Evolutionary conservation across 23 tunicate genomes (phyloP), one percentile per base, ranked within the genome.

Genomic region (Diplosoma virens): DNA sequence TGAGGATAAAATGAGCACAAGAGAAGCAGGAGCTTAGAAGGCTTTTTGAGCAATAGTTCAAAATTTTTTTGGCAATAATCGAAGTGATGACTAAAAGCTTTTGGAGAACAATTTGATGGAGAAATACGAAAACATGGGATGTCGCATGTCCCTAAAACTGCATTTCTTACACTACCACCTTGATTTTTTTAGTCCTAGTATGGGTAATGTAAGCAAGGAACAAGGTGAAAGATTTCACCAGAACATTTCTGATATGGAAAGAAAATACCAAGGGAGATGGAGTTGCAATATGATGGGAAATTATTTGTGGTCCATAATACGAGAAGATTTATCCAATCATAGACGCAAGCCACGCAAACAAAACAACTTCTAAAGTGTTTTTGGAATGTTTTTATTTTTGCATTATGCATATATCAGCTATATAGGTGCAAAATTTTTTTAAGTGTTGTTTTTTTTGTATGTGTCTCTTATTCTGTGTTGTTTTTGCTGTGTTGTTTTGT

Each of bases 331-430:
- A 11, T 46, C 52, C 14, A 16, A 11, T 46, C 52, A 46, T 46
- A 46, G 65, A 58, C 65, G 65, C 65, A 58, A 58, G 65, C n/a
- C 21, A 58, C 65, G 65, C 16, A 58, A 58, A 58, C 65, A 58
- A n/a, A 23, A 58, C 24, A 17, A 58, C 65, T 58, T 58, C 65
- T 58, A 22, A 58, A 58, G 65, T 58, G 14, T 11, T 58, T 58
- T 58, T 17, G 21, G n/a, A 41, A 41, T 9, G 50, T 7, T 9
- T 41, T 58, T n/a, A 23, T 58, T 11, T n/a, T 5, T 23, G 26
- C 6, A n/a, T n/a, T n/a, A n/a, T n/a, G n/a, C n/a, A n/a, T n/a
- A n/a, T n/a, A n/a, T 46, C 16, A 11, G 52, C 52, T 11, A 11
- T 16, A 11, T 46, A 11, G n/a, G n/a, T n/a, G n/a, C n/a, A n/a